Evolutionary conservation across 2,888 invertebrate species (phyloP), one percentile per base, ranked within the genome.

Genomic region (Amaurobius ferox): DNA sequence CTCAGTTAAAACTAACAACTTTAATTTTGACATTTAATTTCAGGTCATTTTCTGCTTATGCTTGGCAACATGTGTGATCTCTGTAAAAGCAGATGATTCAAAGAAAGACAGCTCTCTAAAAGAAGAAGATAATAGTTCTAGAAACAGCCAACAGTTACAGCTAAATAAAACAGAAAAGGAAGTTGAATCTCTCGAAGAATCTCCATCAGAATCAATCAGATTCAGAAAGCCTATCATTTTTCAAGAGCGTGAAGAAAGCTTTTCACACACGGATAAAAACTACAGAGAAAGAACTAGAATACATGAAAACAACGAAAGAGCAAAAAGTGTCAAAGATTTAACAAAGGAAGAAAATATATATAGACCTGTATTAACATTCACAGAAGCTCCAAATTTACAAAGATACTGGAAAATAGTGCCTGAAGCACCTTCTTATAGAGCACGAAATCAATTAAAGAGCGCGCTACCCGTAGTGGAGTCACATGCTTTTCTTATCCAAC

Each of bases 401-500:
- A 23, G 23, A n/a, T 23, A 55, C 55, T 55, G 55, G 55, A 19
- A 55, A 19, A 23, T 55, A 23, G 23, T 55, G 3, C 55, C 55
- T 19, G 55, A 55, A 55, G 2, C 23, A 11, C 5, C 16, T 23
- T 23, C 23, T 55, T 55, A 55, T 11, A 23, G 5, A 23, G 5
- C 3, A 23, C 1, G 3, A 23, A 23, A 73, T 30, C 7, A 61
- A 13, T 44, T 40, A 13, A 2, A 11, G 19, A 19, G n/a, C 11
- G 55, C 66, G 3, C 16, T 48, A 0, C 39, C 81, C 1, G 32
- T 77, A 9, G 35, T 78, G 30, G 77, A 85, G 67, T 77, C 83
- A 16, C 48, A 55, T 11, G 77, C 83, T 6, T 85, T 85, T 29
- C 35, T 85, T 5, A 85, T 71, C 7, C 72, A 77, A 13, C 83